phyloP scores from a whole-genome alignment of 2,888 invertebrate species.

The Phytoseiulus persimilis region DNA sequence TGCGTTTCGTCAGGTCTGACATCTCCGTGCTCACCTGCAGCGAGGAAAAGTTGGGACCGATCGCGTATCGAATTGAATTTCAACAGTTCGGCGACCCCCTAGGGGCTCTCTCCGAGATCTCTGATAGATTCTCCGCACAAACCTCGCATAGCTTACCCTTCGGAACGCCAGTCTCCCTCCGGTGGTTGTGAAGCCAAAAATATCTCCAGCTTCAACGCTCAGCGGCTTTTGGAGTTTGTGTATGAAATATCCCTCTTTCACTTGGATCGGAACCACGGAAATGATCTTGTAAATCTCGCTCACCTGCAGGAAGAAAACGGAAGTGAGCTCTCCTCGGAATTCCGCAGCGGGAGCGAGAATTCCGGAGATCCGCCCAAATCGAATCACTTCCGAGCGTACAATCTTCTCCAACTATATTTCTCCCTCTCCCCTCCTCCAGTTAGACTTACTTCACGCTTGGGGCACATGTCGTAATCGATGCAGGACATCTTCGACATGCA shows the following conservation, averaged over 20 bases:
- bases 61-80: not conserved
- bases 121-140: too few species aligned
- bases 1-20: slow-evolving; percentile 12
- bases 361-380: too few species aligned
- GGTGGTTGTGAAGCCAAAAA: slow-evolving; percentile 32
- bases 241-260: slow-evolving; percentile 26
- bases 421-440: not conserved
- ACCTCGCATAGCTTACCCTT: not conserved
- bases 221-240: slow-evolving; percentile 18
- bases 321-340: not conserved
- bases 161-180: slow-evolving; percentile 30
- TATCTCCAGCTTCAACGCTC: slow-evolving; percentile 26
- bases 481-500: slow-evolving; percentile 29
- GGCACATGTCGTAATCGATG: slow-evolving; percentile 36
- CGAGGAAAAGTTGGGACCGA: not conserved
- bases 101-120: not conserved
- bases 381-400: too few species aligned
- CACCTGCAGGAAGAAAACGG: not conserved
- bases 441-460: slow-evolving; percentile 32
- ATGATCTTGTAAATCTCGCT: slow-evolving; percentile 34
- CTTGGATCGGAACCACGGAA: slow-evolving; percentile 30
- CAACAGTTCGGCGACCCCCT: not conserved
- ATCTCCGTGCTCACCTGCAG: slow-evolving; percentile 13
- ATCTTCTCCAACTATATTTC: too few species aligned
- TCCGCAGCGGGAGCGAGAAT: too few species aligned